phyloP scores from a whole-genome alignment of 2,888 invertebrate genomes.

The Rhagium mordax region DNA sequence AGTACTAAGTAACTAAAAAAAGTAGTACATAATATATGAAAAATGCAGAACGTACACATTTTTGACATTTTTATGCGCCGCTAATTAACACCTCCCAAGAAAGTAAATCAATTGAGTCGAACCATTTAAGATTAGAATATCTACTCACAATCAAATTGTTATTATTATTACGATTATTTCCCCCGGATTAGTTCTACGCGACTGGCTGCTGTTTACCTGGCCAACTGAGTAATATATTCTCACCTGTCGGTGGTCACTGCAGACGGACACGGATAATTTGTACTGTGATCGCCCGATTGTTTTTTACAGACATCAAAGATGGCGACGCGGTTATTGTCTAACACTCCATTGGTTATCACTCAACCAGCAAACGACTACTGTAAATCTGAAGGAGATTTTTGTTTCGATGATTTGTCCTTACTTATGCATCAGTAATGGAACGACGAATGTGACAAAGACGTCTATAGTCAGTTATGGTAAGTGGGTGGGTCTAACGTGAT shows the following conservation, averaged over 20 bases:
- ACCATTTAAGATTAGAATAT: slow-evolving; percentile 15
- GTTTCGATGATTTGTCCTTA: slow-evolving; percentile 40
- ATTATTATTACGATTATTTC: slow-evolving; percentile 44
- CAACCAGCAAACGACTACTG: slow-evolving; percentile 57
- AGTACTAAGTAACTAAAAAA: no score
- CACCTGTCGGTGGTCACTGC: slow-evolving; percentile 61
- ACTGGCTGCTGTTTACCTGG: slow-evolving; percentile 58
- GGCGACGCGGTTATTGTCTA: slow-evolving; percentile 59
- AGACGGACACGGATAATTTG: slow-evolving; percentile 62
- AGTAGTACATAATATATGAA: no score
- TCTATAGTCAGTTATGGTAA: slow-evolving; percentile 7
- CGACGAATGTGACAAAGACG: slow-evolving; percentile 40
- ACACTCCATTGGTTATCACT: slow-evolving; percentile 61
- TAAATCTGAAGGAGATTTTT: slow-evolving; percentile 44
- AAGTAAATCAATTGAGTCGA: neutral
- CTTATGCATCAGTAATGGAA: slow-evolving; percentile 23
- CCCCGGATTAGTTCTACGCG: slow-evolving; percentile 57
- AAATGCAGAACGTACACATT: no score
- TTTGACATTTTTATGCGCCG: neutral
- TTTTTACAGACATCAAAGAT: slow-evolving; percentile 61
- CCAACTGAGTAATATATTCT: slow-evolving; percentile 60
- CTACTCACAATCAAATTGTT: slow-evolving; percentile 23
- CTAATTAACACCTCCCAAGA: neutral
- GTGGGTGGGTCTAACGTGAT: slow-evolving; percentile 38
- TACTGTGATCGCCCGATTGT: slow-evolving; percentile 59